phyloP scores from a whole-genome alignment of 1,140 invertebrate species.

The Drosophila pallidifrons region DNA sequence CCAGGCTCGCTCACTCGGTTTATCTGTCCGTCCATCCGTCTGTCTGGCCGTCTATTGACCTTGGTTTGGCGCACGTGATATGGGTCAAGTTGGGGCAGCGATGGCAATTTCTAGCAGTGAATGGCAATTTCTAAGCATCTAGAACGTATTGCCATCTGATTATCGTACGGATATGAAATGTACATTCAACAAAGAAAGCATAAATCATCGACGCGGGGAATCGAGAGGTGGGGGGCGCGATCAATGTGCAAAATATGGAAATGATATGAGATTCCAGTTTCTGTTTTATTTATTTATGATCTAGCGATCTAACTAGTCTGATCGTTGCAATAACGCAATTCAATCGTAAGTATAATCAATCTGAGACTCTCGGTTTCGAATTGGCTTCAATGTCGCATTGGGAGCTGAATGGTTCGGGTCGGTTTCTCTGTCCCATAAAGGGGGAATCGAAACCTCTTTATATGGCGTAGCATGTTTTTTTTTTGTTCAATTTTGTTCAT shows the following conservation, averaged over 20 bases:
- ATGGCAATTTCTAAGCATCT: not conserved
- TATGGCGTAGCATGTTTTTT: conserved; percentile 42
- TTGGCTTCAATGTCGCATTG: conserved; percentile 72
- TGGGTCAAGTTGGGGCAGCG: conserved; percentile 1
- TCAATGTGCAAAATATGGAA: conserved; percentile 20
- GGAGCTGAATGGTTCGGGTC: not conserved
- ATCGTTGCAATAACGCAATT: not conserved
- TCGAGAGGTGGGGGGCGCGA: not conserved
- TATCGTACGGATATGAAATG: conserved; percentile 3
- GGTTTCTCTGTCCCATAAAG: no score
- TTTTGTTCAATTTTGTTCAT: no score
- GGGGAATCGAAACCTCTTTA: not conserved
- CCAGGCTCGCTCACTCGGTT: not conserved
- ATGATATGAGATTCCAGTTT: conserved; percentile 34
- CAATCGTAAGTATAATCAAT: conserved; percentile 26
- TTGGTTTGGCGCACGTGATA: not conserved
- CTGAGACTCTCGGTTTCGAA: conserved; percentile 13
- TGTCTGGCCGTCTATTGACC: not conserved
- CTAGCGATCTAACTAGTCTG: conserved; percentile 6
- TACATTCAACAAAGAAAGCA: conserved; percentile 21
- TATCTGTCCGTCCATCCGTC: not conserved
- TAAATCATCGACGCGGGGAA: not conserved
- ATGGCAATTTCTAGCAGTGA: not conserved
- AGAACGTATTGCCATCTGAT: conserved; percentile 1
- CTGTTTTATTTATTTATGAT: conserved; percentile 35